Evolutionary conservation across 1,140 invertebrate species (phyloP).

Genomic region (Sminthurinus signatus): DNA sequence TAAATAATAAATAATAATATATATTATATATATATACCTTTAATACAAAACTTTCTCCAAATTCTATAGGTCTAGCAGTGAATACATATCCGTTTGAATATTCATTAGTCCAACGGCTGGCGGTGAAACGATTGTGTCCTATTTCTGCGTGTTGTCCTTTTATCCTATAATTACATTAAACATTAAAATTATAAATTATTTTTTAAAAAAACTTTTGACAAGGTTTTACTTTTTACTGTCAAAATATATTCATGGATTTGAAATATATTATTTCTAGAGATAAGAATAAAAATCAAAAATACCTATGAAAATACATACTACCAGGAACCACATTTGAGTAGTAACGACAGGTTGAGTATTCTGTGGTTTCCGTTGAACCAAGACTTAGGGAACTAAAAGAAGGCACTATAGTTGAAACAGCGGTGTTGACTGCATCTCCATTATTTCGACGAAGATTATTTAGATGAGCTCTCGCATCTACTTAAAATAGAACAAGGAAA

Average conservation of each 20-base stretch:
- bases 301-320: background rate
- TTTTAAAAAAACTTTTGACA: too few species aligned
- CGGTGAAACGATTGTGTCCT: conserved; percentile 68
- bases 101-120: conserved; percentile 70
- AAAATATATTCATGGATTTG: background rate
- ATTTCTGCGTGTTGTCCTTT: conserved; percentile 74
- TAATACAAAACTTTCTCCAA: conserved; percentile 80
- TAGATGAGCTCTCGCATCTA: conserved; percentile 27
- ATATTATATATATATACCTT: conserved; percentile 43
- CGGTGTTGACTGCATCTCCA: background rate
- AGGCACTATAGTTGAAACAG: background rate
- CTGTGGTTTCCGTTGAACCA: background rate
- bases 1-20: background rate
- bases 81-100: conserved; percentile 95
- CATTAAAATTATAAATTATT: background rate
- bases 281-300: conserved; percentile 1
- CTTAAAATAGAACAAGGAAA: background rate
- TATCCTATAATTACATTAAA: conserved; percentile 9
- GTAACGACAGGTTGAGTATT: background rate
- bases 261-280: background rate
- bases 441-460: conserved; percentile 26
- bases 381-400: conserved; percentile 9
- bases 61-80: conserved; percentile 70
- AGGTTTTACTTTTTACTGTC: background rate
- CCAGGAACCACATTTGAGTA: background rate